phyloP scores from a whole-genome alignment of 1,140 invertebrate genomes.

The Cylas formicarius region DNA sequence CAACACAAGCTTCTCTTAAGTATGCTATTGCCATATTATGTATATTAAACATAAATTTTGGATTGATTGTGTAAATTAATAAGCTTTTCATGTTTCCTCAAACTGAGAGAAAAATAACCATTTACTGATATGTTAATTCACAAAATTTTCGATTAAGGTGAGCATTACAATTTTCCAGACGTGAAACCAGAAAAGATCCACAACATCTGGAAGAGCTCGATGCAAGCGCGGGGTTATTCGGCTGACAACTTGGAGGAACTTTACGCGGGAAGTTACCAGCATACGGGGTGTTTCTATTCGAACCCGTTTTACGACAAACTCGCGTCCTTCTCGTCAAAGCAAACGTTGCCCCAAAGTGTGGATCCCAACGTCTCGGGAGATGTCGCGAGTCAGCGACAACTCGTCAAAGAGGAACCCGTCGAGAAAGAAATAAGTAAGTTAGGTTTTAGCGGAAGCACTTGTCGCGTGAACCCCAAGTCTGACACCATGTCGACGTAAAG shows the following conservation, averaged over 20 bases:
- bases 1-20: too few species aligned
- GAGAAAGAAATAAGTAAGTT: slow-evolving; percentile 36
- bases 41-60: too few species aligned
- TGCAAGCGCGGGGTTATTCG: slow-evolving; percentile 23
- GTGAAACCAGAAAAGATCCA: slow-evolving; percentile 31
- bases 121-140: too few species aligned
- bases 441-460: too few species aligned
- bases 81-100: too few species aligned
- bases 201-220: slow-evolving; percentile 27
- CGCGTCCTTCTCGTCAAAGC: slow-evolving; percentile 11
- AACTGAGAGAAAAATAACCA: too few species aligned
- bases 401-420: slow-evolving; percentile 38
- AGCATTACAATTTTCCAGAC: slow-evolving; percentile 31
- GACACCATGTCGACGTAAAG: too few species aligned
- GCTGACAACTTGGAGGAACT: slow-evolving; percentile 32
- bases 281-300: slow-evolving; percentile 35
- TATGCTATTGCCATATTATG: too few species aligned
- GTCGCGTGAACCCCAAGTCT: too few species aligned
- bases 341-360: too few species aligned
- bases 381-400: slow-evolving; percentile 9
- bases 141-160: too few species aligned
- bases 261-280: slow-evolving; percentile 31
- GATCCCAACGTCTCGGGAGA: slow-evolving; percentile 4
- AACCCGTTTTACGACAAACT: slow-evolving; percentile 31
- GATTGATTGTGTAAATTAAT: too few species aligned